Conservation (phyloP, 2,888 invertebrate species). For the Gerris lacustris region DNA sequence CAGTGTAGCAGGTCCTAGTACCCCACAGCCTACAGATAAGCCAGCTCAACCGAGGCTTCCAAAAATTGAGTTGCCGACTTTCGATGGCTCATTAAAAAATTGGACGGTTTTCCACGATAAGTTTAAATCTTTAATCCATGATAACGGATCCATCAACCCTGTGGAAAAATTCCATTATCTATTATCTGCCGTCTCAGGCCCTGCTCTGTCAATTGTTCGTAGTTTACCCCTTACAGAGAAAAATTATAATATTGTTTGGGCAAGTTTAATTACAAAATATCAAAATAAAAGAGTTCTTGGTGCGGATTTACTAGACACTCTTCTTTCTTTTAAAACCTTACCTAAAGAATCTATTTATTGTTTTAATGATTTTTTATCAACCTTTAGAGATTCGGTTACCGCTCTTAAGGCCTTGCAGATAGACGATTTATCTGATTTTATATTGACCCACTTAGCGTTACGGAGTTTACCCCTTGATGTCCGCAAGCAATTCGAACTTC, state of each 20-base stretch:
- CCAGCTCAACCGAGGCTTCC: too few relatives aligned
- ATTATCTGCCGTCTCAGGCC: too few relatives aligned
- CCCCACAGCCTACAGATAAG: too few relatives aligned
- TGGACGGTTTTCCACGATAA: too few relatives aligned
- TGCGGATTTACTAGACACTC: neutral
- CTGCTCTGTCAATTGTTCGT: too few relatives aligned
- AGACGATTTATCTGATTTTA: neutral
- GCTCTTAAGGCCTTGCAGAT: neutral
- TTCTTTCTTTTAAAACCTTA: neutral
- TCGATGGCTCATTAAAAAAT: too few relatives aligned
- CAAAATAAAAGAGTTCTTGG: neutral
- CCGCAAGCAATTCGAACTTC: neutral
- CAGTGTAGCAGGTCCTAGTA: too few relatives aligned
- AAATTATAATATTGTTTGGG: neutral
- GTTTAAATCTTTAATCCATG: too few relatives aligned
- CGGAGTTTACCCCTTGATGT: neutral
- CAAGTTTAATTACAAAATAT: neutral
- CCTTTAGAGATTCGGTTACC: neutral
- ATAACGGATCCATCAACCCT: too few relatives aligned
- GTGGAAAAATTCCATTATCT: too few relatives aligned
- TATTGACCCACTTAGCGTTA: neutral
- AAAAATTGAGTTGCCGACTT: too few relatives aligned
- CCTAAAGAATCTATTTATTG: neutral
- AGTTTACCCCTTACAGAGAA: neutral
- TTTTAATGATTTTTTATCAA: neutral